Evolutionary conservation across 1,140 invertebrate species (phyloP).

Genomic region (Stegodyphus mimosarum): DNA sequence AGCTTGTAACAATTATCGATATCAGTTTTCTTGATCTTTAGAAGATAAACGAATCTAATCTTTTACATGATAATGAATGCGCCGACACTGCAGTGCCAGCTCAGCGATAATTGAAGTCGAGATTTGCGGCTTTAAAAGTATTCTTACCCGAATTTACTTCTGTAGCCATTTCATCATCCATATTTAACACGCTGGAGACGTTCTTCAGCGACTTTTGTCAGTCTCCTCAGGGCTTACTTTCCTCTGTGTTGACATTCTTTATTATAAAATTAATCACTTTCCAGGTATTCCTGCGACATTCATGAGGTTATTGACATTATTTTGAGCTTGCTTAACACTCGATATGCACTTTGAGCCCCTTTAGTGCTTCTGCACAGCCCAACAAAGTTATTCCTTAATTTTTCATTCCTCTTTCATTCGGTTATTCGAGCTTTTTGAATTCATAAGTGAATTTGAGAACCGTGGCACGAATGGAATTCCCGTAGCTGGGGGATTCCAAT

Average conservation of each 20-base stretch:
- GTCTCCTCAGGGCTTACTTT: slow-evolving; percentile 12
- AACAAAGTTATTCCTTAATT: slow-evolving; percentile 49
- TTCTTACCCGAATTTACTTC: too few species aligned
- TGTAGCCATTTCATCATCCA: neutral
- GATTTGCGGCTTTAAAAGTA: too few species aligned
- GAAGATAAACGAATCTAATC: too few species aligned
- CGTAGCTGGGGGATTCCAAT: slow-evolving; percentile 21
- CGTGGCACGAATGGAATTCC: slow-evolving; percentile 2
- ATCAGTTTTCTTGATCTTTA: too few species aligned
- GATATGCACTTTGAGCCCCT: slow-evolving; percentile 11
- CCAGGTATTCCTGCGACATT: neutral
- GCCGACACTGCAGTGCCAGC: too few species aligned
- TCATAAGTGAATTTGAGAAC: slow-evolving; percentile 45
- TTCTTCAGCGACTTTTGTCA: neutral
- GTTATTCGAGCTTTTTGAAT: slow-evolving; percentile 60
- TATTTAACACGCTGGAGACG: neutral
- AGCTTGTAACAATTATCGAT: too few species aligned
- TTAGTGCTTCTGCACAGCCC: too few species aligned
- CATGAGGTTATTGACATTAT: slow-evolving; percentile 22
- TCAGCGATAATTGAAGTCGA: too few species aligned
- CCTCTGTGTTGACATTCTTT: slow-evolving; percentile 46
- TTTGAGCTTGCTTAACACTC: slow-evolving; percentile 20
- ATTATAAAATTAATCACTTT: slow-evolving; percentile 57
- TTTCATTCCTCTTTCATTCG: slow-evolving; percentile 55
- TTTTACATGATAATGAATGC: too few species aligned